A percentile compares a stretch with the other conserved stretches of the same genome.
Conservation (phyloP, 2,113 vertebrate genomes). For the Ailurus styani region DNA sequence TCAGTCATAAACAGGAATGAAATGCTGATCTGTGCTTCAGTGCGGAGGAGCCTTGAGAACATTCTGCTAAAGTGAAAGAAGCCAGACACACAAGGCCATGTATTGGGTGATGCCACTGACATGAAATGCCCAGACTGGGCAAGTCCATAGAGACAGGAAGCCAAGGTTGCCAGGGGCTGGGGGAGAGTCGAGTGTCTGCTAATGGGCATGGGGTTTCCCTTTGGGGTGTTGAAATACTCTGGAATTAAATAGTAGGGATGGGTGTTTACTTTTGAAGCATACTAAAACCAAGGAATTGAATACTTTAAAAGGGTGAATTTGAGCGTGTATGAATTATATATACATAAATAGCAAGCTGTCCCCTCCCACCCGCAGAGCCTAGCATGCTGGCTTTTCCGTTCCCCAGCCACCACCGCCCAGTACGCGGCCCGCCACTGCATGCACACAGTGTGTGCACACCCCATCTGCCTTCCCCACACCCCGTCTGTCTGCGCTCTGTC, state of each 20-base stretch:
- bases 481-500: background rate
- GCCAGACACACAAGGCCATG: background rate
- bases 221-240: background rate
- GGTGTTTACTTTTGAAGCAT: background rate
- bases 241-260: background rate
- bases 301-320: background rate
- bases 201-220: background rate
- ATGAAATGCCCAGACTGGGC: background rate
- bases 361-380: background rate
- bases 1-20: background rate
- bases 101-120: no score
- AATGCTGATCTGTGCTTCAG: fast-evolving
- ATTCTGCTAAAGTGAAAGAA: background rate
- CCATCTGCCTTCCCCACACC: background rate
- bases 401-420: no score
- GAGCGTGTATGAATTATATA: background rate
- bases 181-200: background rate
- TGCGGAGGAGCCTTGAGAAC: background rate
- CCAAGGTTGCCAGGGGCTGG: background rate
- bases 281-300: background rate
- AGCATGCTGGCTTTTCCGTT: background rate
- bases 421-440: fast-evolving
- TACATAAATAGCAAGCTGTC: background rate
- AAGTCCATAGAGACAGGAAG: background rate
- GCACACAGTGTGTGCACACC: background rate